phyloP scores from a whole-genome alignment of 2,888 invertebrate genomes.

The Cordilura impudica region DNA sequence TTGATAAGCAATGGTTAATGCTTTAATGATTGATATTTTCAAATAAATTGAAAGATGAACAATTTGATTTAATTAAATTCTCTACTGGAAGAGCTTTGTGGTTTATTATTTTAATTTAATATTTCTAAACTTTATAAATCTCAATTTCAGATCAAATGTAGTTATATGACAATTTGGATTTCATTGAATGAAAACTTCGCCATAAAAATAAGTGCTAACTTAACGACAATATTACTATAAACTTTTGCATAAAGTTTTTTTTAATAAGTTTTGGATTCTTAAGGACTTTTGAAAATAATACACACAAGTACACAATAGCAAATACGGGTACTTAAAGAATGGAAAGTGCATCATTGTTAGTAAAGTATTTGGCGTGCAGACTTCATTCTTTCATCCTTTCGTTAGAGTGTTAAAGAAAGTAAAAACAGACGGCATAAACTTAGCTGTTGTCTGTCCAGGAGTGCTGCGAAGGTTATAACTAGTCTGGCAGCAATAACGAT shows the following conservation, averaged over 20 bases:
- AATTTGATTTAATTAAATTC: no score
- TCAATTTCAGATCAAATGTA: no score
- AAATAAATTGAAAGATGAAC: no score
- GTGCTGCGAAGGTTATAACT: constrained; percentile 13
- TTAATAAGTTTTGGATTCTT: constrained; percentile 37
- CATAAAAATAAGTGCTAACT: no score
- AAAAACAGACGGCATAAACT: constrained; percentile 12
- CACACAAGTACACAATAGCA: constrained; percentile 15
- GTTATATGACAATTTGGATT: no score
- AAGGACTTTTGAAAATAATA: constrained; percentile 29
- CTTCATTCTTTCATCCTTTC: constrained; percentile 3
- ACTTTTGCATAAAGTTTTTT: constrained; percentile 29
- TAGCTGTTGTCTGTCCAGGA: constrained; percentile 38
- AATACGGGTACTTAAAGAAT: constrained; percentile 38
- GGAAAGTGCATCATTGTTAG: constrained; percentile 56
- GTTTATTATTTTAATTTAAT: no score
- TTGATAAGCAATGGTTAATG: no score
- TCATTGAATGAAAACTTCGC: no score
- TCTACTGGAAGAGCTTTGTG: no score
- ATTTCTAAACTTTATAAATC: no score
- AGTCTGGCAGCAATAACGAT: constrained; percentile 65
- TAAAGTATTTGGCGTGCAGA: constrained; percentile 1
- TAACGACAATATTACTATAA: neutral
- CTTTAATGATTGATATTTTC: no score
- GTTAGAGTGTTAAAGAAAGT: constrained; percentile 21